These are phyloP conservation scores for Orthosia gothica DNA, from an alignment of 2,888 invertebrate genomes.

Conservation along the genomic window DNA sequence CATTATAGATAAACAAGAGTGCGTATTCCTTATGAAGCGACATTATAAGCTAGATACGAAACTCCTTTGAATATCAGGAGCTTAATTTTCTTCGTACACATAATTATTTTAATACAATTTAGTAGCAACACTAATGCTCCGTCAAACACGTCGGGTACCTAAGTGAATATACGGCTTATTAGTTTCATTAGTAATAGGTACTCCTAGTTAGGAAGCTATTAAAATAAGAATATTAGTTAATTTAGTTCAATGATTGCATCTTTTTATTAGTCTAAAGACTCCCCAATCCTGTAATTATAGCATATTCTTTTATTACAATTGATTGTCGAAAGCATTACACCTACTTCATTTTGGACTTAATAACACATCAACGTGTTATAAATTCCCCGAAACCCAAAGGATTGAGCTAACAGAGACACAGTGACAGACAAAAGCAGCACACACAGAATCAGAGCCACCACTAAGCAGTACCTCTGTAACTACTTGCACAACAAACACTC, in stretches of 20 bases:
- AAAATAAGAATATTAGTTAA: constrained; percentile 33
- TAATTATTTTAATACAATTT: constrained; percentile 34
- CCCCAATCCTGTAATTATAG: constrained; percentile 3
- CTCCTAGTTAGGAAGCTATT: constrained; percentile 12
- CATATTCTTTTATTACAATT: background rate
- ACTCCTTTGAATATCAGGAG: constrained; percentile 26
- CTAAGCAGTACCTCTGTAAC: constrained; percentile 32
- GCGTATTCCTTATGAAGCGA: constrained; percentile 12
- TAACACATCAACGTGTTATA: background rate
- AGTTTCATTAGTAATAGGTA: background rate
- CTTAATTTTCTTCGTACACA: constrained; percentile 31
- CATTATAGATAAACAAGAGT: constrained; percentile 38
- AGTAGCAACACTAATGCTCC: constrained; percentile 7
- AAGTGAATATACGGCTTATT: constrained; percentile 12
- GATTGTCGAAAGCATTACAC: background rate
- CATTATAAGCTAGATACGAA: constrained; percentile 26
- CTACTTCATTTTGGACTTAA: background rate
- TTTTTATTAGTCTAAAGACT: background rate
- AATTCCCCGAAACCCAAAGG: background rate
- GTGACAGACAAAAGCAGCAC: background rate
- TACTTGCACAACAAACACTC: constrained; percentile 55
- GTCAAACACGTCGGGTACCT: constrained; percentile 6
- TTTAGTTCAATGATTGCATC: constrained; percentile 16
- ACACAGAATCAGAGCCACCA: constrained; percentile 8
- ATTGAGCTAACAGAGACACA: background rate